These are phyloP conservation scores for Saccopteryx leptura DNA, from an alignment of 2,113 vertebrate genomes.

Conservation along the genomic window DNA sequence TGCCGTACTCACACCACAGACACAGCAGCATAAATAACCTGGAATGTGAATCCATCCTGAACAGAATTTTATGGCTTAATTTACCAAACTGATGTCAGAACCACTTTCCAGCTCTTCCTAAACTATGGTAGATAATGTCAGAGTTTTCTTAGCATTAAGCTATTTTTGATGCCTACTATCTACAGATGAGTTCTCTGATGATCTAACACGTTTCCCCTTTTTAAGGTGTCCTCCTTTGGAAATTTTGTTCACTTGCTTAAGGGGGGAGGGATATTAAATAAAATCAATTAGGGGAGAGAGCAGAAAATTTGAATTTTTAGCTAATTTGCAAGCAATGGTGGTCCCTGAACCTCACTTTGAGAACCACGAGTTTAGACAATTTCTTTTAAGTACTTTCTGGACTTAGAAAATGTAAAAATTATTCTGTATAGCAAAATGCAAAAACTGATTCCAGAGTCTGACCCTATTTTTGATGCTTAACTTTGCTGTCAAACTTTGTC, in stretches of 20 bases:
- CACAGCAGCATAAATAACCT: not conserved
- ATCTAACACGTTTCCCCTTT: not conserved
- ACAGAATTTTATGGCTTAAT: constrained; percentile 49
- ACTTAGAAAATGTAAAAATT: constrained; percentile 16
- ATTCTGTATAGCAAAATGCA: not conserved
- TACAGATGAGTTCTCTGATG: not conserved
- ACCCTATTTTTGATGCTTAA: not conserved
- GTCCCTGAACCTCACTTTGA: not conserved
- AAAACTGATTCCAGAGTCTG: not conserved
- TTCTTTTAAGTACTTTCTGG: constrained; percentile 32
- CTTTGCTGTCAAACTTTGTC: constrained; percentile 9
- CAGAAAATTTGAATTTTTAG: not conserved
- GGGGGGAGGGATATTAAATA: not conserved
- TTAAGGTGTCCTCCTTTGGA: constrained; percentile 24
- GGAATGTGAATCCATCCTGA: constrained; percentile 28
- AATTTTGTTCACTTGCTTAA: not conserved
- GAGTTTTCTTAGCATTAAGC: constrained; percentile 39
- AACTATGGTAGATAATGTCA: constrained; percentile 53
- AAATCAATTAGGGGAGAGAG: not conserved
- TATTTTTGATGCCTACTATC: constrained; percentile 20
- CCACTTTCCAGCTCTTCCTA: constrained; percentile 41
- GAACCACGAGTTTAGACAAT: not conserved
- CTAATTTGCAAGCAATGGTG: not conserved
- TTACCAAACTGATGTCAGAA: constrained; percentile 49
- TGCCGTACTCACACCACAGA: not conserved